Evolutionary conservation across 2,888 invertebrate genomes (phyloP).

Genomic region (Brassicogethes aeneus): DNA sequence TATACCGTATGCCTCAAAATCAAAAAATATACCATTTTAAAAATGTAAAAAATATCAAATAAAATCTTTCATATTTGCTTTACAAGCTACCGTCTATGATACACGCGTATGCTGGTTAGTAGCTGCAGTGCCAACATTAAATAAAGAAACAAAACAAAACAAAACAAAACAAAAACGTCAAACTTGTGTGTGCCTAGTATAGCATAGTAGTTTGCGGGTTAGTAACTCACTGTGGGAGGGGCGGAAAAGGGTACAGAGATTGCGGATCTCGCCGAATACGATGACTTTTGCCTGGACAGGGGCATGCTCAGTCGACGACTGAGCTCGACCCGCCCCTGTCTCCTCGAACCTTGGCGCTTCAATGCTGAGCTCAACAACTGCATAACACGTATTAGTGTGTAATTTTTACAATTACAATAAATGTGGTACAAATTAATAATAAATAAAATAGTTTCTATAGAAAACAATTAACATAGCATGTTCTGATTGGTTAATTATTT

Average conservation of each 20-base stretch:
- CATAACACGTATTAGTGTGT: too few relatives aligned
- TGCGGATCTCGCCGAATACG: conserved; percentile 39
- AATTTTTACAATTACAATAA: conserved; percentile 3
- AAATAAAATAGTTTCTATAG: too few relatives aligned
- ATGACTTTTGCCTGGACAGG: conserved; percentile 40
- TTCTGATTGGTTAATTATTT: too few relatives aligned
- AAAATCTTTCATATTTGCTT: too few relatives aligned
- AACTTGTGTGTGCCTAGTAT: conserved; percentile 6
- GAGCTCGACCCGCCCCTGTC: conserved; percentile 22
- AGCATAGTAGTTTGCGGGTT: conserved; percentile 11
- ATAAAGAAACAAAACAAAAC: neutral
- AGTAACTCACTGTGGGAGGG: conserved; percentile 39
- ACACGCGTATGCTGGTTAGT: too few relatives aligned
- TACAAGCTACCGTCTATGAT: too few relatives aligned
- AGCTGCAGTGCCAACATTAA: conserved; percentile 1
- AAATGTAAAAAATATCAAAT: too few relatives aligned
- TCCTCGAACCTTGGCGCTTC: conserved; percentile 58
- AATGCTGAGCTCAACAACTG: conserved; percentile 70
- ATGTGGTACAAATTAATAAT: too few relatives aligned
- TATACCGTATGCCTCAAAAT: too few relatives aligned
- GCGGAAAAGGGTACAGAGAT: conserved; percentile 41
- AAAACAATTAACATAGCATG: too few relatives aligned
- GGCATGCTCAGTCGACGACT: conserved; percentile 35
- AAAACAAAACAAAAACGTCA: conserved; percentile 2
- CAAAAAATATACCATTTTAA: too few relatives aligned